phyloP scores from a whole-genome alignment of 2,113 vertebrate species.

The Vidua macroura region DNA sequence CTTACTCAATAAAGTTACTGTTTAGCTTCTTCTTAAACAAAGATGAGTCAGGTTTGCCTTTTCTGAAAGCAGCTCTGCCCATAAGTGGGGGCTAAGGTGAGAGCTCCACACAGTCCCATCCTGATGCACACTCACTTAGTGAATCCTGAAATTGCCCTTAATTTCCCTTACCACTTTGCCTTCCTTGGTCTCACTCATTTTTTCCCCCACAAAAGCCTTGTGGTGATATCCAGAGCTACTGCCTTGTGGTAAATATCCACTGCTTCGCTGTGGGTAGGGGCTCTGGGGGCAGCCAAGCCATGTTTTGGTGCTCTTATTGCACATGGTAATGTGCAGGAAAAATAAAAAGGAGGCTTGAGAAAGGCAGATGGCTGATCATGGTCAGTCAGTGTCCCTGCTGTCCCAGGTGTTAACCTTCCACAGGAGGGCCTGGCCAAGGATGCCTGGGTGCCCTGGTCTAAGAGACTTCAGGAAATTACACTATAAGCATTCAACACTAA shows the following conservation, averaged over 20 bases:
- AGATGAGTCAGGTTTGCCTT: neutral
- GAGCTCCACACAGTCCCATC: accelerated
- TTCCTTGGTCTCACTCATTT: neutral
- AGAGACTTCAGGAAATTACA: neutral
- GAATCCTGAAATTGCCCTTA: neutral
- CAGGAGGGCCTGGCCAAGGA: accelerated
- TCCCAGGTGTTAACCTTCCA: neutral
- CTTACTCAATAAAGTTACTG: neutral
- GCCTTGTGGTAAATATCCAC: neutral
- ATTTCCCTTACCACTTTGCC: neutral
- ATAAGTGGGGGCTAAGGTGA: neutral
- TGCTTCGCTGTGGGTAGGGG: accelerated
- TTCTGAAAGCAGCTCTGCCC: neutral
- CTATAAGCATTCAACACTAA: neutral
- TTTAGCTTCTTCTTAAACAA: neutral
- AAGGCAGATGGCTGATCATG: neutral
- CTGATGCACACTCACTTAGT: neutral
- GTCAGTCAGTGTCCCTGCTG: neutral
- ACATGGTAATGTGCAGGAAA: accelerated
- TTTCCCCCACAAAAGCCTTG: neutral
- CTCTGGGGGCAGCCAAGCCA: neutral
- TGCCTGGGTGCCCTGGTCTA: neutral
- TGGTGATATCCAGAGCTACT: neutral
- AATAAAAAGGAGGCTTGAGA: neutral
- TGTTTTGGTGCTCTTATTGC: neutral